phyloP scores from a whole-genome alignment of 2,888 invertebrate genomes.

The Beris morrisii region DNA sequence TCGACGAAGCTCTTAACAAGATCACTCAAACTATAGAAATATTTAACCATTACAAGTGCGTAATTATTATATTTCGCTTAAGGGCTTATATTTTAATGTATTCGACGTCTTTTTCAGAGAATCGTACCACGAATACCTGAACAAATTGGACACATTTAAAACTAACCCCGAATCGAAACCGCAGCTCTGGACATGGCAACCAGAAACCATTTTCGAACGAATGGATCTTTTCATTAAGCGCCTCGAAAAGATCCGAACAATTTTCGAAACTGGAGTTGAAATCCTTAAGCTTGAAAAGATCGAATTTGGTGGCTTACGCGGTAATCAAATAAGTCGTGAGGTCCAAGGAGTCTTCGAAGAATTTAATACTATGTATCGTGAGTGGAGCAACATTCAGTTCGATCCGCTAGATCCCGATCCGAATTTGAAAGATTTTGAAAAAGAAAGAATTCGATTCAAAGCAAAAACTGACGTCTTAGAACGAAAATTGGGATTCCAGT shows the following conservation, averaged over 20 bases:
- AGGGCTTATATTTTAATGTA: constrained; percentile 6
- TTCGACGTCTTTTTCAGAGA: constrained; percentile 44
- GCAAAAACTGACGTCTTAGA: constrained; percentile 71
- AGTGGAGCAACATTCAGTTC: constrained; percentile 63
- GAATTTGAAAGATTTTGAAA: constrained; percentile 65
- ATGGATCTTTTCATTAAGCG: constrained; percentile 66
- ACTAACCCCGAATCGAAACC: constrained; percentile 49
- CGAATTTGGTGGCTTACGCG: constrained; percentile 71
- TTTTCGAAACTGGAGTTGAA: constrained; percentile 78
- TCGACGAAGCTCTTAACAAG: constrained; percentile 71
- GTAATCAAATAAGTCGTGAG: constrained; percentile 62
- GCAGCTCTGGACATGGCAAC: constrained; percentile 75
- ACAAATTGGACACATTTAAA: constrained; percentile 52
- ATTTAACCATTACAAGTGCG: constrained; percentile 62
- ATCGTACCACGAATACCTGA: constrained; percentile 59
- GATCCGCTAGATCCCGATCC: constrained; percentile 77
- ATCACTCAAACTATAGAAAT: constrained; percentile 59
- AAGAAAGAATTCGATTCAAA: constrained; percentile 67
- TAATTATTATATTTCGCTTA: neutral
- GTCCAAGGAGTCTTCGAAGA: constrained; percentile 54
- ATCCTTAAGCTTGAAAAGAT: constrained; percentile 86
- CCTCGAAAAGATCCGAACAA: constrained; percentile 65
- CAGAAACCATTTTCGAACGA: constrained; percentile 69
- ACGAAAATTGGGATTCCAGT: constrained; percentile 74
- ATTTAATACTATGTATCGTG: constrained; percentile 46